Evolutionary conservation across 2,888 invertebrate genomes (phyloP).

Genomic region (Athetis lepigone): DNA sequence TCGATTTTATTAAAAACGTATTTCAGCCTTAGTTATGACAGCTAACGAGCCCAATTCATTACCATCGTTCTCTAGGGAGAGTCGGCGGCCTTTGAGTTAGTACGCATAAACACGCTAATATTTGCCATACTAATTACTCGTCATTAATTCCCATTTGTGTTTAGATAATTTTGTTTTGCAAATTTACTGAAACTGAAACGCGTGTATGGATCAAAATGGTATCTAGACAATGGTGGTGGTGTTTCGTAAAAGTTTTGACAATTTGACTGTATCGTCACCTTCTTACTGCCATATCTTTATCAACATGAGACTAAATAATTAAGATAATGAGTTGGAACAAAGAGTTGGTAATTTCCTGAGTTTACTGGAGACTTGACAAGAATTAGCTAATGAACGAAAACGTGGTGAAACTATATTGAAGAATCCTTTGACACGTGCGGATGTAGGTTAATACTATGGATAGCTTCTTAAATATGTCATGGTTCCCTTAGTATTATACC

Average conservation of each 20-base stretch:
- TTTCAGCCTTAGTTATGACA: constrained; percentile 68
- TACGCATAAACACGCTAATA: constrained; percentile 75
- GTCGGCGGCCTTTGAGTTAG: constrained; percentile 67
- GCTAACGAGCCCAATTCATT: constrained; percentile 75
- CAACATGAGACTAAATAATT: constrained; percentile 22
- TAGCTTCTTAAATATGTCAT: constrained; percentile 36
- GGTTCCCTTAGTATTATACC: constrained; percentile 46
- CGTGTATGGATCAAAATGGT: background rate
- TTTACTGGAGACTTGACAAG: constrained; percentile 46
- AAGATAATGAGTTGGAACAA: constrained; percentile 29
- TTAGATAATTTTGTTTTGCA: constrained; percentile 22
- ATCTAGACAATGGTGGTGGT: background rate
- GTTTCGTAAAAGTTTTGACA: background rate
- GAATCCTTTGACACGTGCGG: constrained; percentile 28
- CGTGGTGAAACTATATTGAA: constrained; percentile 39
- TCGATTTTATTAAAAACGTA: constrained; percentile 62
- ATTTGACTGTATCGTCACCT: background rate
- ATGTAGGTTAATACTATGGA: constrained; percentile 26
- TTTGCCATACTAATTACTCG: constrained; percentile 72
- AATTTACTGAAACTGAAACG: constrained; percentile 23
- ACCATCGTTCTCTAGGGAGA: constrained; percentile 69
- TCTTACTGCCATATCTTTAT: constrained; percentile 14
- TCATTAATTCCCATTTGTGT: constrained; percentile 67
- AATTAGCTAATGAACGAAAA: constrained; percentile 35
- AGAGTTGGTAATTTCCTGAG: constrained; percentile 21